Conservation (phyloP, 2,113 vertebrate species). For the Thunnus thynnus region DNA sequence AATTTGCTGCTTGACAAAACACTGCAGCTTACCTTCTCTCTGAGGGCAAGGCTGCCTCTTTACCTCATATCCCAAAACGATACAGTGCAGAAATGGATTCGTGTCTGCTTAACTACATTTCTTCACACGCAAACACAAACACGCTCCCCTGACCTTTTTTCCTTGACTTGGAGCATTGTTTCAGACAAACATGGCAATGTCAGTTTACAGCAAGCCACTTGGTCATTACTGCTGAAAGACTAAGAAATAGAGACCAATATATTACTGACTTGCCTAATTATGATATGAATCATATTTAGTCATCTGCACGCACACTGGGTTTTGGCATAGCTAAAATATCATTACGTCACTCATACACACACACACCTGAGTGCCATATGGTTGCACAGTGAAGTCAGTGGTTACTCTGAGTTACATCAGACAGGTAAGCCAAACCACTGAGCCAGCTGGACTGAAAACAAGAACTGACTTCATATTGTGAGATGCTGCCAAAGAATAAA, state of each 20-base stretch:
- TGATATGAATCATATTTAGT: constrained; percentile 15
- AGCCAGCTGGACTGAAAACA: constrained; percentile 70
- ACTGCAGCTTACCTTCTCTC: constrained; percentile 47
- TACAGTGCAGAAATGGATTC: constrained; percentile 27
- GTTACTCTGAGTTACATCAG: constrained; percentile 68
- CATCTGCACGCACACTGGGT: neutral
- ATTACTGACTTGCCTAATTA: neutral
- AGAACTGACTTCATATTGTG: constrained; percentile 59
- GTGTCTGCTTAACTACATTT: constrained; percentile 33
- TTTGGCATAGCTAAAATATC: constrained; percentile 28
- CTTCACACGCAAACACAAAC: constrained; percentile 30
- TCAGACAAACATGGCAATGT: neutral
- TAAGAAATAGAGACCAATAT: neutral
- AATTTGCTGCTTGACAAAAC: constrained; percentile 73
- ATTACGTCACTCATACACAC: constrained; percentile 20
- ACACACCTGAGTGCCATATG: constrained; percentile 53
- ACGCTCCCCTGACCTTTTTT: constrained; percentile 27
- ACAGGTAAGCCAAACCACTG: constrained; percentile 50
- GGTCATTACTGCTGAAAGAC: neutral
- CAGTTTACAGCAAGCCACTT: neutral
- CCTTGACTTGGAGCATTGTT: neutral
- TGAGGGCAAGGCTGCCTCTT: constrained; percentile 40
- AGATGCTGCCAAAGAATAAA: constrained; percentile 53
- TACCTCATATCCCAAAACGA: constrained; percentile 35
- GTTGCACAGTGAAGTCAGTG: constrained; percentile 42